phyloP scores from a whole-genome alignment of 2,888 invertebrate species.

The Ceramica pisi region DNA sequence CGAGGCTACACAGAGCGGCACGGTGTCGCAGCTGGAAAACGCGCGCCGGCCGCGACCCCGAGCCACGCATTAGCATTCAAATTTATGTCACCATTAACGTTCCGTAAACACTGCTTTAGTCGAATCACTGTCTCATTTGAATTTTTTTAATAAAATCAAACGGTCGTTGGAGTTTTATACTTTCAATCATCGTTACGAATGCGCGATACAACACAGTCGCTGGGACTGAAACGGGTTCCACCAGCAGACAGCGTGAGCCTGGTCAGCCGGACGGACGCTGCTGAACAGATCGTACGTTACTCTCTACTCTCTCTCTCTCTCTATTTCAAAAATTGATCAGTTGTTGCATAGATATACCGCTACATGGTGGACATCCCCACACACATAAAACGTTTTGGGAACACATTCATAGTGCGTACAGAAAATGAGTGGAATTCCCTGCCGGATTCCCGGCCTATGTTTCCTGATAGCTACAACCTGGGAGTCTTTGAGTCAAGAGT shows the following conservation, averaged over 20 bases:
- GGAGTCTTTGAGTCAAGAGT: too few species aligned
- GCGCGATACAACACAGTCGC: not conserved
- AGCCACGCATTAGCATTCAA: slow-evolving; percentile 70
- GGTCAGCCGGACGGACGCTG: too few species aligned
- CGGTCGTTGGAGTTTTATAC: slow-evolving; percentile 33
- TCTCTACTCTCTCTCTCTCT: too few species aligned
- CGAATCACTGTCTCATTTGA: slow-evolving; percentile 68
- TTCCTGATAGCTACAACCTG: too few species aligned
- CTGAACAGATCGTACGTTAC: too few species aligned
- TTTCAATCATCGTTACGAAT: slow-evolving; percentile 36
- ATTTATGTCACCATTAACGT: slow-evolving; percentile 73
- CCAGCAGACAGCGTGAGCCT: not conserved
- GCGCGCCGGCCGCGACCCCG: slow-evolving; percentile 53
- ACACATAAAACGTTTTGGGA: too few species aligned
- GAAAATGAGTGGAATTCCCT: too few species aligned
- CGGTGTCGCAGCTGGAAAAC: slow-evolving; percentile 36
- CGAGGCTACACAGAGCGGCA: slow-evolving; percentile 15
- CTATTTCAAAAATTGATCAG: too few species aligned
- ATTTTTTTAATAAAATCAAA: slow-evolving; percentile 54
- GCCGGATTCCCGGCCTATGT: too few species aligned
- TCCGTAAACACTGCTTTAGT: slow-evolving; percentile 70
- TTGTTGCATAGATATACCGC: too few species aligned
- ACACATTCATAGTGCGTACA: too few species aligned
- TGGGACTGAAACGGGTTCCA: slow-evolving; percentile 5
- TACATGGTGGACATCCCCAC: too few species aligned